Conservation (phyloP, 2,113 vertebrate genomes). For the Sylvilagus bachmani region DNA sequence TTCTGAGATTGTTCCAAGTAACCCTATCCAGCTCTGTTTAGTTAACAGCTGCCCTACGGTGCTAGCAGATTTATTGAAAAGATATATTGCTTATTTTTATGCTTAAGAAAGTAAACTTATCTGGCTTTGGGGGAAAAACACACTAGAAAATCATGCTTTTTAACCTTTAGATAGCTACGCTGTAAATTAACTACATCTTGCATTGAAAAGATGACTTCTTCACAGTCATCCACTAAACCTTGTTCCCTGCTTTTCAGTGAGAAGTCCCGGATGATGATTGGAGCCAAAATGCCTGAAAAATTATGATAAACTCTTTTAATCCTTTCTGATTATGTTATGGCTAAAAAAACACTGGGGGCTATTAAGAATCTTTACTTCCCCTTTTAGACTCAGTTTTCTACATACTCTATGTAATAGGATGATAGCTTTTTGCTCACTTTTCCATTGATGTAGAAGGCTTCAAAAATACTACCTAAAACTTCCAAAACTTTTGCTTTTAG, state of each 20-base stretch:
- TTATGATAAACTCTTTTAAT: conserved; percentile 74
- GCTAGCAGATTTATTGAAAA: conserved; percentile 90
- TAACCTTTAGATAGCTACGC: conserved; percentile 64
- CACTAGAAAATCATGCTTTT: conserved; percentile 76
- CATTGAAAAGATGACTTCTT: conserved; percentile 53
- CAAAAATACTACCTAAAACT: conserved; percentile 71
- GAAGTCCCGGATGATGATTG: conserved; percentile 55
- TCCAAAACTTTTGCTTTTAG: not conserved
- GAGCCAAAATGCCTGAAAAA: conserved; percentile 79
- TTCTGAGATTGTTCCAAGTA: conserved; percentile 75
- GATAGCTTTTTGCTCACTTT: conserved; percentile 50
- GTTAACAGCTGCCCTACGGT: conserved; percentile 85
- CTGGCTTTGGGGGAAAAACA: conserved; percentile 67
- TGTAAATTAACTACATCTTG: conserved; percentile 71
- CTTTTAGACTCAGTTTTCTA: conserved; percentile 65
- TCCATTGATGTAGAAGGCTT: conserved; percentile 40
- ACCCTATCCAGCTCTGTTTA: conserved; percentile 82
- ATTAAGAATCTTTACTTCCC: conserved; percentile 73
- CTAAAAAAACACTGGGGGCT: conserved; percentile 68
- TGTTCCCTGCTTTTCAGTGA: conserved; percentile 33
- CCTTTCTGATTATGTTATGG: conserved; percentile 80
- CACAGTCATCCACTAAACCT: conserved; percentile 45
- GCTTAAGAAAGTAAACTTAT: conserved; percentile 85
- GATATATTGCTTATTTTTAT: conserved; percentile 87
- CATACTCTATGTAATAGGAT: not conserved